Base-by-base conservation (phyloP, 2,888 invertebrate genomes). In the Epinotia nisella region DNA sequence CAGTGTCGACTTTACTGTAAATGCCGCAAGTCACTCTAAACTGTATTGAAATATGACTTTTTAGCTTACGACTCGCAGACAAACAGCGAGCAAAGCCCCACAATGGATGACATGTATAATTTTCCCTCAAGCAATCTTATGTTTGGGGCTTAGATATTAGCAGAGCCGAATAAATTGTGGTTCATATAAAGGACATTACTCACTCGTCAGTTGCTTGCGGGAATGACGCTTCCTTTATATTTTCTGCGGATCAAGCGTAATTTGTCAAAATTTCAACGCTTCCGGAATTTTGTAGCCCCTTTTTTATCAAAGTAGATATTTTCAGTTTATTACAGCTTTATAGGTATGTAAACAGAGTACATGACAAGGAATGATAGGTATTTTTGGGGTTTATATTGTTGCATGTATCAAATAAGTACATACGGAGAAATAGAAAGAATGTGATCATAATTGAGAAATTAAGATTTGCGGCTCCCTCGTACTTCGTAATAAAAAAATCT, bases 191-290 rank as follows among this genome's bases (percentile, higher is more conserved):
- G 75, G 62, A 80, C 82, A 88, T 89, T 89, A 85, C 85, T 89
- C 87, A 87, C 82, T 78, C 84, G 85, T 82, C 85, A 83, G 87
- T 87, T 86, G 89, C 89, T 89, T 89, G 87, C 78, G 86, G 82
- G 84, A 86, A 87, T 81, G 86, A 84, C 83, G 85, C 85, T 89
- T 89, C 88, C 88, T 88, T 87, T 87, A 87, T 88, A 88, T 88
- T 88, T 72, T 84, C 82, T 83, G 80, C 80, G 79, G 76, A 84
- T 83, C 81, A 79, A 81, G 78, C 80, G 83, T 85, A 84, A 90
- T 90, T 90, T 90, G 87, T 90, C 90, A 90, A 89, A 88, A 86
- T 88, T 88, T 87, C 85, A 85, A 83, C 87, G 79, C 86, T 83
- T 82, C 81, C 81, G 71, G 73, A 77, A 77, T 76, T 79, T 77